Evolutionary conservation across 2,888 invertebrate species (phyloP), one percentile per base, ranked within the genome.

Genomic region (Atethmia centrago): DNA sequence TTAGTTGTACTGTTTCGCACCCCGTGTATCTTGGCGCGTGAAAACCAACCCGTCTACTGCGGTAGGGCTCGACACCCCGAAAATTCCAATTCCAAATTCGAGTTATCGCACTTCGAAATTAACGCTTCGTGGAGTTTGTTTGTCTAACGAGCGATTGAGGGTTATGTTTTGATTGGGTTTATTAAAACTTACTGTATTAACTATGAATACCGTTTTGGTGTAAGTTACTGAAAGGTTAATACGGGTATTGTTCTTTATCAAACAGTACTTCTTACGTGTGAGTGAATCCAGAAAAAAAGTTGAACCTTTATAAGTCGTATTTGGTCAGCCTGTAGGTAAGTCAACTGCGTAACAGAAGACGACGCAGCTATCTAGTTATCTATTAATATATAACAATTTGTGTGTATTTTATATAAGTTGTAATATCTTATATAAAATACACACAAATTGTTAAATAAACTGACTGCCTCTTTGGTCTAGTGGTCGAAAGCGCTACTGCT

Each of bases 41-140:
- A 85, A 85, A 84, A 83, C 83, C 72, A 74, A 81, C 80, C 74
- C 62, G 80, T 83, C 80, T 74, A 71, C 77, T 79, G 85, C 74
- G 84, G 85, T 76, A 74, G 74, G 73, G 74, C 78, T 74, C 71
- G 78, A 80, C 82, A 84, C 88, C 80, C 83, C 83, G 82, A 82
- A 87, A 88, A 89, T 87, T 85, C 80, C 85, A 85, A 85, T 87
- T 84, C 83, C 79, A 83, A 87, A 87, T 87, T 86, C 83, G 80
- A 85, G 83, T 87, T 87, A 85, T 85, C 80, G 80, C 81, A 84
- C 87, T 84, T 77, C 73, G 80, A 79, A 88, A 89, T 89, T 87
- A 89, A 87, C 85, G 85, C 80, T 74, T 82, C 65, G 71, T 80
- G 71, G 69, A 68, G 69, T 69, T n/a, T 79, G 83, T 82, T 81